Conservation (phyloP, 92 coral and sea anemone genomes). For the Porites evermanni region DNA sequence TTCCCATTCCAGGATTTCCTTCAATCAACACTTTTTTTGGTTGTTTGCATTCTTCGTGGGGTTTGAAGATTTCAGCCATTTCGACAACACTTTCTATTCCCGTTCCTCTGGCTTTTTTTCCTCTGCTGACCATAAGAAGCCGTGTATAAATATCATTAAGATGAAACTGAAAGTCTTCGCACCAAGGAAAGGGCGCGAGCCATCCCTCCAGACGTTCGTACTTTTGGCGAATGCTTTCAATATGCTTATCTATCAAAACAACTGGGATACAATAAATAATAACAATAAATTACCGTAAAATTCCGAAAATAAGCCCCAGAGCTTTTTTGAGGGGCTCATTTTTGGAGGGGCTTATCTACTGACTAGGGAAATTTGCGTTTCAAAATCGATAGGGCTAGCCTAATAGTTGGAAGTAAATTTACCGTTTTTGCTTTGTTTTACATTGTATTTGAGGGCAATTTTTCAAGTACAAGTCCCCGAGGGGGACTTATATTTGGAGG, state of each 20-base stretch:
- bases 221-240: not conserved
- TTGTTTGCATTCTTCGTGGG: constrained; percentile 7
- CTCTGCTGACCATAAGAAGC: constrained; percentile 30
- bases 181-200: constrained; percentile 26
- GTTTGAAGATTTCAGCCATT: constrained; percentile 41
- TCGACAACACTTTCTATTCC: constrained; percentile 32
- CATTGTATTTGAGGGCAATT: too few species aligned
- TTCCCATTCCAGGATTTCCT: constrained; percentile 49
- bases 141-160: constrained; percentile 38
- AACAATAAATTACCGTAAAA: too few species aligned
- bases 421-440: too few species aligned
- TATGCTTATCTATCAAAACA: not conserved
- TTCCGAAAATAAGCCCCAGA: too few species aligned
- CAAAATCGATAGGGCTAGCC: too few species aligned
- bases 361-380: too few species aligned
- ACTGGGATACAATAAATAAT: too few species aligned
- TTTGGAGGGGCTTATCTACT: too few species aligned
- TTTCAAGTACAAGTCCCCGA: too few species aligned
- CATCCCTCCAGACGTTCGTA: not conserved
- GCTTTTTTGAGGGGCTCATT: too few species aligned
- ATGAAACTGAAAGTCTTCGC: constrained; percentile 12
- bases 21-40: constrained; percentile 52
- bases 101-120: constrained; percentile 10
- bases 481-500: too few species aligned
- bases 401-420: too few species aligned